Conservation (phyloP, 2,888 invertebrate genomes). For the Netelia inedita region DNA sequence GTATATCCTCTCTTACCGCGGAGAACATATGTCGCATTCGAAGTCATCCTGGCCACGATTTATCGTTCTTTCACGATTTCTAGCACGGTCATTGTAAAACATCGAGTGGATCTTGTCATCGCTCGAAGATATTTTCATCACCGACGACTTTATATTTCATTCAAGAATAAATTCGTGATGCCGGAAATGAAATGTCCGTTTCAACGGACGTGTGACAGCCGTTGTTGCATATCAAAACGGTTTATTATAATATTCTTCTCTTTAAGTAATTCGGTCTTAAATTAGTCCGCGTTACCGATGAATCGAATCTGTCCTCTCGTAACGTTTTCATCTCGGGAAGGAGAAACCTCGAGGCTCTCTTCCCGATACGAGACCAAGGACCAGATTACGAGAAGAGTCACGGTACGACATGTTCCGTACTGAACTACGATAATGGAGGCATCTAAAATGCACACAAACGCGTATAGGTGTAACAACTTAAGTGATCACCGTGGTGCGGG, state of each 20-base stretch:
- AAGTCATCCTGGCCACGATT: not conserved
- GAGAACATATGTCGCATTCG: not conserved
- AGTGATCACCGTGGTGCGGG: constrained; percentile 1
- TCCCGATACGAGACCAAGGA: not conserved
- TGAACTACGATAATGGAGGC: constrained; percentile 36
- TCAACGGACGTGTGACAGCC: not conserved
- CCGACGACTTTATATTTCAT: not conserved
- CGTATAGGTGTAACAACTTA: constrained; percentile 2
- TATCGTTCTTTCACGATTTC: not conserved
- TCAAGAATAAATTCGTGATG: not conserved
- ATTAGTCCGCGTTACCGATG: constrained; percentile 1
- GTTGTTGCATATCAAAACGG: not conserved
- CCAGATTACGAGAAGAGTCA: constrained; percentile 34
- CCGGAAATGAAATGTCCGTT: not conserved
- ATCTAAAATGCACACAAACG: constrained; percentile 35
- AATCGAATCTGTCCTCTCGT: constrained; percentile 30
- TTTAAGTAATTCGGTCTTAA: not conserved
- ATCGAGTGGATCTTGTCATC: not conserved
- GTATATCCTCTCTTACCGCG: not conserved
- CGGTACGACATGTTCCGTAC: constrained; percentile 13
- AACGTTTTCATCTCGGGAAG: not conserved
- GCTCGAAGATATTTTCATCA: not conserved
- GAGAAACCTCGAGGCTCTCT: constrained; percentile 45
- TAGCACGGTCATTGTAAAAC: not conserved
- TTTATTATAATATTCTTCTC: not conserved